Base-by-base conservation (phyloP, 2,888 invertebrate species). In the Polydrusus pterygomalis region DNA sequence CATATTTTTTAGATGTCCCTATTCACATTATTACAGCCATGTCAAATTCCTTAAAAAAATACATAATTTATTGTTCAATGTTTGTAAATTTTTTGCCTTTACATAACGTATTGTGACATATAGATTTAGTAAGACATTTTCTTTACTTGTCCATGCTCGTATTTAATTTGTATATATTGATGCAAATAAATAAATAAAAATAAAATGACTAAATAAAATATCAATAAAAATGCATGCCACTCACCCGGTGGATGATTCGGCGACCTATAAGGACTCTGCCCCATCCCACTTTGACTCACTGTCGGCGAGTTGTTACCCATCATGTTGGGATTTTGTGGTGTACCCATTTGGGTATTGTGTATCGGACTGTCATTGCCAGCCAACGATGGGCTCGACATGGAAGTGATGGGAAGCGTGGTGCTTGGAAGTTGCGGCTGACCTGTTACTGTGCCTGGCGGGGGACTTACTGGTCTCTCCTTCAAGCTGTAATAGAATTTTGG, bases 391-490 rank as follows among this genome's bases (percentile, higher is more conserved):
- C 90, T 90, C 20, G 90, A 87, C 67, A 89, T 87, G 80, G 87
- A 90, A 79, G 88, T 89, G 81, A 81, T 87, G 70, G 84, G 85
- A 80, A 84, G 80, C 30, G 81, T 83, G 18, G 85, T 78, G 8
- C 87, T 83, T 0, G 87, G 79, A 40, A 87, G 86, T 71, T 86
- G 88, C 11, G 86, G 82, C n/a, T 81, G 83, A n/a, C 84, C 79
- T 30, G 83, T 83, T 9, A 84, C 83, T 74, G 83, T 82, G 25
- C 88, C 87, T 7, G 89, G 88, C 11, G 89, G 88, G 5, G 91
- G 93, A 85, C 92, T 93, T 8, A 93, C 89, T 0, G 93, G 92
- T n/a, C 93, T 88, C 81, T 93, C 93, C 82, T 93, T 93, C 8
- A 93, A 86, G 82, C 90, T 90, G n/a, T 13, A n/a, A 9, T 43